These are phyloP conservation scores for Rhagium mordax DNA, from an alignment of 2,888 invertebrate genomes.

Conservation along the genomic window DNA sequence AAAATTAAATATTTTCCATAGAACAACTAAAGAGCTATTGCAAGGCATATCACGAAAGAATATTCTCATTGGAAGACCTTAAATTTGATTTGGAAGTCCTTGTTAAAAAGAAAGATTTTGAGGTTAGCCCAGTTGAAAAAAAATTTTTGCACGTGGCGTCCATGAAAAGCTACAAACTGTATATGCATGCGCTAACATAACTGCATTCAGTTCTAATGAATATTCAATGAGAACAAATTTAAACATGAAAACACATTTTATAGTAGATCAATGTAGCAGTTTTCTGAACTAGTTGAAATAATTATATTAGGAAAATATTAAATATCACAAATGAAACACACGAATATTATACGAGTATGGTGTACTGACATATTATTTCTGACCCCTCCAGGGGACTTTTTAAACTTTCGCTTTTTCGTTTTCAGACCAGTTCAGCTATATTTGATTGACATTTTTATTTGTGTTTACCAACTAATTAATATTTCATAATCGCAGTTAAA, in stretches of 20 bases:
- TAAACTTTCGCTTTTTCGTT: too few species aligned
- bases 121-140: slow-evolving; percentile 80
- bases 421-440: too few species aligned
- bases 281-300: too few species aligned
- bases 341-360: neutral
- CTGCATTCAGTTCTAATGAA: slow-evolving; percentile 22
- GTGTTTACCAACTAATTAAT: too few species aligned
- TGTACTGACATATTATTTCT: too few species aligned
- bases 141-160: slow-evolving; percentile 34
- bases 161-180: slow-evolving; percentile 16
- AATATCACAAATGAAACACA: too few species aligned
- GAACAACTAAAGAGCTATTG: slow-evolving; percentile 82
- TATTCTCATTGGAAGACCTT: slow-evolving; percentile 90
- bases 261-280: too few species aligned
- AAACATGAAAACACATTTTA: neutral
- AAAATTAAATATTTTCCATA: slow-evolving; percentile 64
- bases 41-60: slow-evolving; percentile 92
- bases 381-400: too few species aligned
- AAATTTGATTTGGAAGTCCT: slow-evolving; percentile 99
- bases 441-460: too few species aligned
- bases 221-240: neutral
- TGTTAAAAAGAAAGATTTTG: slow-evolving; percentile 98
- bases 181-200: slow-evolving; percentile 33
- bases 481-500: too few species aligned
- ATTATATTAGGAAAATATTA: too few species aligned